Conservation (phyloP, 1,140 invertebrate genomes). For the Drosophila arizonae region DNA sequence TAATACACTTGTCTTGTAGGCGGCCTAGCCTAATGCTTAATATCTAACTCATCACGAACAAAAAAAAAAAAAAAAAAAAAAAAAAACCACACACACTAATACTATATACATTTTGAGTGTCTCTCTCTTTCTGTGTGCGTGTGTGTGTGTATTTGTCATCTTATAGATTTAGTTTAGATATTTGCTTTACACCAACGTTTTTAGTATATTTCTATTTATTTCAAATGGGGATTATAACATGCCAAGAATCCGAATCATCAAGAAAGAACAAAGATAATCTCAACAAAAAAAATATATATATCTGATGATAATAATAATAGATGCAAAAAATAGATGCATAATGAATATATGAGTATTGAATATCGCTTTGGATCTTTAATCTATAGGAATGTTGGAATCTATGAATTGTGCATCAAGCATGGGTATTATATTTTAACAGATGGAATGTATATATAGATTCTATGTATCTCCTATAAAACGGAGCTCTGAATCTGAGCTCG, state of each 20-base stretch:
- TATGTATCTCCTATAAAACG: no score
- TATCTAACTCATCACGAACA: slow-evolving; percentile 34
- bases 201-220: not conserved
- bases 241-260: slow-evolving; percentile 24
- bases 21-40: slow-evolving; percentile 25
- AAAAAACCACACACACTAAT: slow-evolving; percentile 17
- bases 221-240: not conserved
- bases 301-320: no score
- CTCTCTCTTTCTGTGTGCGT: not conserved
- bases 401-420: no score
- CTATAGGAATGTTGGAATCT: no score
- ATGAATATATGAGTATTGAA: no score
- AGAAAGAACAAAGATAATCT: not conserved
- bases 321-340: no score
- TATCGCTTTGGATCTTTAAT: no score
- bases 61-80: slow-evolving; percentile 3
- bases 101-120: slow-evolving; percentile 13
- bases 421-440: no score
- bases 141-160: slow-evolving; percentile 5
- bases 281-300: no score
- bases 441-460: no score
- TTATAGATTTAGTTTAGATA: slow-evolving; percentile 57
- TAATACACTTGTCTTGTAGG: slow-evolving; percentile 17
- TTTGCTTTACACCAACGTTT: slow-evolving; percentile 52
- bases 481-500: no score